Evolutionary conservation across 2,113 vertebrate species (phyloP).

Genomic region (Lethenteron reissneri): DNA sequence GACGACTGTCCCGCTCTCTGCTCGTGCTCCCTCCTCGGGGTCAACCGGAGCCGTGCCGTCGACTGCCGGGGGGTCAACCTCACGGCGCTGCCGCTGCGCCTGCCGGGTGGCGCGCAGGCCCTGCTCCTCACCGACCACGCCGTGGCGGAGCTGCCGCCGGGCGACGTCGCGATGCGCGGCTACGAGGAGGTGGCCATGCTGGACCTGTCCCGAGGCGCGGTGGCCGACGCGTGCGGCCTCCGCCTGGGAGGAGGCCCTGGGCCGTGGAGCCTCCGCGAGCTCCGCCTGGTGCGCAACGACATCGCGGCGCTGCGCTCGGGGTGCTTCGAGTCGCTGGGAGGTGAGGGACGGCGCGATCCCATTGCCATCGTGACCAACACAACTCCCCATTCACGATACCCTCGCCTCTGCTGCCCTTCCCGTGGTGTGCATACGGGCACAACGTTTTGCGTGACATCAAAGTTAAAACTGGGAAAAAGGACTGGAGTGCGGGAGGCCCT

Average conservation of each 20-base stretch:
- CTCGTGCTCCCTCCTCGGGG: neutral
- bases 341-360: too few relatives aligned
- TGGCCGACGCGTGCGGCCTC: neutral
- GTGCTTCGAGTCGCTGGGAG: too few relatives aligned
- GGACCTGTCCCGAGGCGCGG: neutral
- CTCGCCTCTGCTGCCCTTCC: too few relatives aligned
- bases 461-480: too few relatives aligned
- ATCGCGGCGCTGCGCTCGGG: neutral
- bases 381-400: too few relatives aligned
- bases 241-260: neutral
- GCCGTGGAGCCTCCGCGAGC: neutral
- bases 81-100: neutral
- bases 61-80: constrained; percentile 2
- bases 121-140: neutral
- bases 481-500: too few relatives aligned
- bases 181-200: too few relatives aligned
- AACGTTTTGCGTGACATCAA: too few relatives aligned
- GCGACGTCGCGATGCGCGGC: too few relatives aligned
- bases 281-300: neutral
- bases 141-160: too few relatives aligned
- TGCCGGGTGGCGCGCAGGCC: neutral
- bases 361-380: too few relatives aligned
- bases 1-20: neutral
- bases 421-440: too few relatives aligned
- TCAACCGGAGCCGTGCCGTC: neutral